Conservation (phyloP, 1,140 invertebrate species). For the Heterodera schachtii region DNA sequence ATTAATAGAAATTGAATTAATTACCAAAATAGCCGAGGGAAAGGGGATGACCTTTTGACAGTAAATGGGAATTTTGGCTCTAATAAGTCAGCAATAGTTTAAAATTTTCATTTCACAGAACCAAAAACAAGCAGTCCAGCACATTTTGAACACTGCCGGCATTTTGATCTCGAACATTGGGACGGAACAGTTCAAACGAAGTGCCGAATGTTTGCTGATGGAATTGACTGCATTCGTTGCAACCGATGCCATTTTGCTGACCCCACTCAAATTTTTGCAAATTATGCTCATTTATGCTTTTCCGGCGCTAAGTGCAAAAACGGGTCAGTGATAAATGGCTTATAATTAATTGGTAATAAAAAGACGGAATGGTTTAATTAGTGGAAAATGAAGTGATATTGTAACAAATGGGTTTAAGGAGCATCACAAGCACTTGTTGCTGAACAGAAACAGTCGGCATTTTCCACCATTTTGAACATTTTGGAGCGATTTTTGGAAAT, state of each 20-base stretch:
- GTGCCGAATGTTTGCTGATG: constrained; percentile 14
- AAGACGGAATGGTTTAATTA: too few species aligned
- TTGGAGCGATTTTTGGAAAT: constrained; percentile 32
- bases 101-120: constrained; percentile 8
- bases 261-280: constrained; percentile 23
- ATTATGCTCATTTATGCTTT: constrained; percentile 29
- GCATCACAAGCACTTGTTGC: constrained; percentile 13
- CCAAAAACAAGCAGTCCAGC: constrained; percentile 37
- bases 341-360: too few species aligned
- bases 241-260: constrained; percentile 25
- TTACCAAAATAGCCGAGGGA: too few species aligned
- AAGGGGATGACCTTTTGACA: too few species aligned
- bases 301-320: constrained; percentile 28
- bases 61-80: too few species aligned
- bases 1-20: too few species aligned
- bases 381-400: too few species aligned
- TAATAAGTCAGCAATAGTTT: too few species aligned
- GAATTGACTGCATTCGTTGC: constrained; percentile 23
- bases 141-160: constrained; percentile 38
- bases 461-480: constrained; percentile 8
- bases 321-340: constrained; percentile 22
- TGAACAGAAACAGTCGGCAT: constrained; percentile 20
- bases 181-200: constrained; percentile 39
- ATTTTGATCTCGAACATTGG: constrained; percentile 49
- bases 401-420: constrained; percentile 19